These are phyloP conservation scores for Anguilla japonica DNA, from an alignment of 2,113 vertebrate genomes.

Conservation along the genomic window DNA sequence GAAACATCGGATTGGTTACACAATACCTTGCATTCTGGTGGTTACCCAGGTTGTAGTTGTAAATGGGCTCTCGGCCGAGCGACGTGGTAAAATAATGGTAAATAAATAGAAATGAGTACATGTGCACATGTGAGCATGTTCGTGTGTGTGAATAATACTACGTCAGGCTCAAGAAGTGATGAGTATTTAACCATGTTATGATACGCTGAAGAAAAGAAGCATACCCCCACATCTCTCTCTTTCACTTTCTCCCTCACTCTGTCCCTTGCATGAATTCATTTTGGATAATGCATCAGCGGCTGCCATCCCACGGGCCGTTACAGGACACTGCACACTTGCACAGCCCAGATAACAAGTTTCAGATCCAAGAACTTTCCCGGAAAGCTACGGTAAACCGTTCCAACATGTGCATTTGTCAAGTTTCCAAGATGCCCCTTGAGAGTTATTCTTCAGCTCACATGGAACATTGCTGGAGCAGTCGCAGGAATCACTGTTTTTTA, in stretches of 20 bases:
- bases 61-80: background rate
- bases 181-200: background rate
- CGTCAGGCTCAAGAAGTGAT: background rate
- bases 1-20: background rate
- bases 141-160: background rate
- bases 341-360: background rate
- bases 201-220: background rate
- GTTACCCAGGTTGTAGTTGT: background rate
- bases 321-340: background rate
- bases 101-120: background rate
- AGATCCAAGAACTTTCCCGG: background rate
- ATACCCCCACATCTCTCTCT: background rate
- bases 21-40: background rate
- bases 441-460: background rate
- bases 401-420: background rate
- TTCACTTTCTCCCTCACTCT: too few species aligned
- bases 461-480: background rate
- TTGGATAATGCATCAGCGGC: background rate
- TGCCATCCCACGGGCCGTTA: background rate
- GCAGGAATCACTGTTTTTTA: background rate
- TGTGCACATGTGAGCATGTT: background rate
- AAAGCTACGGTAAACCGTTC: background rate
- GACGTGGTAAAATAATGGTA: too few species aligned
- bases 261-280: background rate
- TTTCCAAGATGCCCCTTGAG: background rate